Evolutionary conservation across 2,888 invertebrate genomes (phyloP).

Genomic region (Loripinus fragilis): DNA sequence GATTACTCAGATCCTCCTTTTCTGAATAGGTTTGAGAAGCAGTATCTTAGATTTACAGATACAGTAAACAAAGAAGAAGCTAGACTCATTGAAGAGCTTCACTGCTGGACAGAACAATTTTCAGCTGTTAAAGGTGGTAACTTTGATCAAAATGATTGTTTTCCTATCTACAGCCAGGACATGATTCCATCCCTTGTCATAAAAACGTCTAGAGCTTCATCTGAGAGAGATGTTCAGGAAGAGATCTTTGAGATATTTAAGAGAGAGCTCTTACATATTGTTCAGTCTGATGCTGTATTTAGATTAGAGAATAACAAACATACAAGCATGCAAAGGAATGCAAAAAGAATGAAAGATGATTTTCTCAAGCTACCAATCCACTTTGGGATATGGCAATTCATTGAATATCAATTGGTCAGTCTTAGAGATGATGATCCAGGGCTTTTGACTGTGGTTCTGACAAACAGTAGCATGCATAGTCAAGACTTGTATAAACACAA

Average conservation of each 20-base stretch:
- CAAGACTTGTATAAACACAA: slow-evolving; percentile 9
- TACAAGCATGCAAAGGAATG: slow-evolving; percentile 1
- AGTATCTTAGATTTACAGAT: slow-evolving; percentile 68
- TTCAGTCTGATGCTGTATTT: slow-evolving; percentile 58
- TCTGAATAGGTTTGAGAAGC: slow-evolving; percentile 76
- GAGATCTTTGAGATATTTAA: slow-evolving; percentile 29
- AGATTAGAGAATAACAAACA: slow-evolving; percentile 28
- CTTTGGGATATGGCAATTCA: slow-evolving; percentile 46
- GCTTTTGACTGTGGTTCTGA: slow-evolving; percentile 51
- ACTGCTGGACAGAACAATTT: slow-evolving; percentile 31
- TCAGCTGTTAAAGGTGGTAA: slow-evolving; percentile 13
- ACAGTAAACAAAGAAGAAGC: slow-evolving; percentile 41
- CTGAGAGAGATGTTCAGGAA: background rate
- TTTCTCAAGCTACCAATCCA: slow-evolving; percentile 61
- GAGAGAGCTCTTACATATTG: slow-evolving; percentile 43
- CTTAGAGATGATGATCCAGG: background rate
- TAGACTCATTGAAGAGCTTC: slow-evolving; percentile 30
- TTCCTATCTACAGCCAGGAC: slow-evolving; percentile 61
- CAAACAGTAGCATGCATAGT: slow-evolving; percentile 62
- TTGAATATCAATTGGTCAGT: slow-evolving; percentile 15
- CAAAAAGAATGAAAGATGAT: slow-evolving; percentile 3
- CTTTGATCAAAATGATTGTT: slow-evolving; percentile 42
- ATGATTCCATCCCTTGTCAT: slow-evolving; percentile 58
- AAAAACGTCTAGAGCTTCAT: background rate
- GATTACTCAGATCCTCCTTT: slow-evolving; percentile 69